Conservation (phyloP, 2,113 vertebrate genomes). For the Rhea americana region DNA sequence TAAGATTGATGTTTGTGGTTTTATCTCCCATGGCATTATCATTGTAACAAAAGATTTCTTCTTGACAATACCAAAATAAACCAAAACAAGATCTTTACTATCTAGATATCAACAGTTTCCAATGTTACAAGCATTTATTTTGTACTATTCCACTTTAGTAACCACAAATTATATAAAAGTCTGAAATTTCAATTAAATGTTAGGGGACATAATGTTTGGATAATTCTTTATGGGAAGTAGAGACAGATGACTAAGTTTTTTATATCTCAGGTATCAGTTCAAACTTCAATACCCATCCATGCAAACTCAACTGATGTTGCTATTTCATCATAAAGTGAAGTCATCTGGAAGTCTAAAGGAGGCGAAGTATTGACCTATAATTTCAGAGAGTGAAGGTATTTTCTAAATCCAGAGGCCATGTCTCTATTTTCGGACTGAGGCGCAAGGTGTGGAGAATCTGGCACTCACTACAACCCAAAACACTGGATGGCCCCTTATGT, state of each 20-base stretch:
- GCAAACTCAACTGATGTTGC: not conserved
- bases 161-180: not conserved
- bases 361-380: not conserved
- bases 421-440: not conserved
- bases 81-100: not conserved
- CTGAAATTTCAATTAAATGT: not conserved
- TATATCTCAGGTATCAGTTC: not conserved
- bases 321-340: not conserved
- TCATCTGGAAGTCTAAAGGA: not conserved
- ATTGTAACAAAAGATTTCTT: not conserved
- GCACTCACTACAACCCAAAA: not conserved
- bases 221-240: not conserved
- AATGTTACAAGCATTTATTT: not conserved
- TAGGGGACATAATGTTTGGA: not conserved
- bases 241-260: not conserved
- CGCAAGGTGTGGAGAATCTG: not conserved
- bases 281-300: not conserved
- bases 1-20: constrained; percentile 14
- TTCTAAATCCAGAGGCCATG: not conserved
- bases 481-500: not conserved
- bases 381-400: not conserved
- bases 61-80: not conserved
- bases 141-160: not conserved
- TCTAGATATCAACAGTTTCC: not conserved
- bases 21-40: not conserved